Evolutionary conservation across 2,888 invertebrate species (phyloP), one percentile per base, ranked within the genome.

Genomic region (Teleiodes luculella): DNA sequence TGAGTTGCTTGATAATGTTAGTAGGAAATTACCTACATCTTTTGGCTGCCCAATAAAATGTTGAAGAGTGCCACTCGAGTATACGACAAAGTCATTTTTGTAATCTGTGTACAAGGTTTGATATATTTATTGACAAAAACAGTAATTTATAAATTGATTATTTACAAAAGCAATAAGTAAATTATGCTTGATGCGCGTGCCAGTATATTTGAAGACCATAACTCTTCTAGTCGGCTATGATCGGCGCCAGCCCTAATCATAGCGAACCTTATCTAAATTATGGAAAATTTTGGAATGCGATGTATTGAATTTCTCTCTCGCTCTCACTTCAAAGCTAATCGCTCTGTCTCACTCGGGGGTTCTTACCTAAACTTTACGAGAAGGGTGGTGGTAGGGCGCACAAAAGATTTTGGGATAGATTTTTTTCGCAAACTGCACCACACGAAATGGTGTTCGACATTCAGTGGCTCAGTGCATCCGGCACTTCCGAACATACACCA

Each of bases 201-300:
- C 3, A 24, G 24, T 24, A 24, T 6, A 24, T 24, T 6, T 24
- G 24, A 6, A 24, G 24, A 24, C 24, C 2, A 33, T 2, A 33
- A 6, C 3, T 37, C 7, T 7, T 18, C 41, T 10, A 41, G 41
- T 41, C 16, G 3, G 2, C 20, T 16, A 1, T 1, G 7, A 24
- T 18, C 2, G 20, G 53, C 61, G 74, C 62, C 86, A 86, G 70
- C 88, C 87, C 85, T 87, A 86, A 86, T 85, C 86, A 84, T 87
- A 87, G 87, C 83, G 76, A 88, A 88, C 87, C 81, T 80, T 88
- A 88, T 88, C 86, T 87, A 85, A 86, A 83, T 87, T 86, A 87
- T 86, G 86, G 87, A 87, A 87, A 51, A 86, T 83, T 86, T 88
- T 81, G 89, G 88, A 88, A 88, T 88, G 89, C 76, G 76, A 78